These are phyloP conservation scores for Nycticorax nycticorax DNA, from an alignment of 2,113 vertebrate genomes.

Conservation along the genomic window DNA sequence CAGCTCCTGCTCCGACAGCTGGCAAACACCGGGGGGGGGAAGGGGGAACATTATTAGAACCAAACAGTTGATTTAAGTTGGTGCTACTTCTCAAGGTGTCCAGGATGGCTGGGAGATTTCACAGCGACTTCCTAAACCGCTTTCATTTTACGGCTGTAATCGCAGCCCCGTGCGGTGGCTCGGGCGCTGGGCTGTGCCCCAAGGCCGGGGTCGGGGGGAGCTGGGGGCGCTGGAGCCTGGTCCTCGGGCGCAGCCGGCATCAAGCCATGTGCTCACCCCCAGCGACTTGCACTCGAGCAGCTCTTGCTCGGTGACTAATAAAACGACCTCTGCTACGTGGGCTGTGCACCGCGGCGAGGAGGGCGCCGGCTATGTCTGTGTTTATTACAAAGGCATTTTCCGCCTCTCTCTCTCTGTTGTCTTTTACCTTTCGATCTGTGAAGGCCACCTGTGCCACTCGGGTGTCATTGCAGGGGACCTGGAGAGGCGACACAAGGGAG, in stretches of 20 bases:
- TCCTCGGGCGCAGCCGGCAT: accelerated
- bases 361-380: accelerated
- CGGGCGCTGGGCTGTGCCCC: background rate
- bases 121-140: accelerated
- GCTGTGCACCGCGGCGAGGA: background rate
- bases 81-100: background rate
- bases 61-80: accelerated
- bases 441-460: conserved; percentile 43
- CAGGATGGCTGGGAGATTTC: background rate
- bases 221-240: background rate
- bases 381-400: accelerated
- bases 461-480: conserved; percentile 61
- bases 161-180: accelerated
- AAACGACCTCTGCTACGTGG: background rate
- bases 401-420: accelerated
- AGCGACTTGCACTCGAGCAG: accelerated
- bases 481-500: background rate
- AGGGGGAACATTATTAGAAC: accelerated
- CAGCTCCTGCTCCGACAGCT: background rate
- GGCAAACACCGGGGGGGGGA: accelerated
- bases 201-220: background rate
- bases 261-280: accelerated
- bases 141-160: background rate
- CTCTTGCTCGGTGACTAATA: background rate
- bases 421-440: background rate